Evolutionary conservation across 1,140 invertebrate genomes (phyloP).

Genomic region (Leptopilina clavipes): DNA sequence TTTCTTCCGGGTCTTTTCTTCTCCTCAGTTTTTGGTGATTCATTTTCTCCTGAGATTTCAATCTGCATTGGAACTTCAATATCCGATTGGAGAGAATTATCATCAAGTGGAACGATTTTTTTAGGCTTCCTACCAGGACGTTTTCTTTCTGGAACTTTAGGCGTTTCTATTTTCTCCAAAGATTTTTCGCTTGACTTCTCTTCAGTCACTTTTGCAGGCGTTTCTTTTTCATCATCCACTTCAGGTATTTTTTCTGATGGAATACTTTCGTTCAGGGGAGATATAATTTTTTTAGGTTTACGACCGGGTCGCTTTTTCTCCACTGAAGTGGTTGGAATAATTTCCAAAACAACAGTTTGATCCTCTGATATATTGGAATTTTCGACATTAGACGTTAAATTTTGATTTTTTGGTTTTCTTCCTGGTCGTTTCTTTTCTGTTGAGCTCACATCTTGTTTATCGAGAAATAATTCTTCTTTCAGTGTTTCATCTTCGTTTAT

Average conservation of each 20-base stretch:
- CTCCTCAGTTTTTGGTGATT: background rate
- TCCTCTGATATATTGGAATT: background rate
- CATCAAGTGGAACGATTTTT: constrained; percentile 15
- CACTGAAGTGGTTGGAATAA: background rate
- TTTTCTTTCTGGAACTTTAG: background rate
- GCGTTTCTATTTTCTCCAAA: background rate
- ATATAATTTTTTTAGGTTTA: constrained; percentile 31
- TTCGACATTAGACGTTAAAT: background rate
- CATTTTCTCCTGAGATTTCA: too few relatives aligned
- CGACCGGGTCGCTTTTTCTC: constrained; percentile 16
- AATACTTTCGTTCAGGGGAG: background rate
- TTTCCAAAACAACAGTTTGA: constrained; percentile 28
- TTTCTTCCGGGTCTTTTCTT: constrained; percentile 30
- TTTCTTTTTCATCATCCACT: background rate
- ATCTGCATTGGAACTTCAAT: too few relatives aligned
- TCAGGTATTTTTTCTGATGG: background rate
- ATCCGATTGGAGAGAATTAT: background rate
- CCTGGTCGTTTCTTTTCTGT: constrained; percentile 13
- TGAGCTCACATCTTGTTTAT: background rate
- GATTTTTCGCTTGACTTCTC: constrained; percentile 33
- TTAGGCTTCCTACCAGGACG: constrained; percentile 6
- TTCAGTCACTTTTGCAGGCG: background rate
- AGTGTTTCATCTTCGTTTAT: background rate
- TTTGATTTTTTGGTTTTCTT: constrained; percentile 24
- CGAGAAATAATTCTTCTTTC: background rate